These are phyloP conservation scores for Tuberolachnus salignus DNA, from an alignment of 2,888 invertebrate genomes.

Conservation along the genomic window DNA sequence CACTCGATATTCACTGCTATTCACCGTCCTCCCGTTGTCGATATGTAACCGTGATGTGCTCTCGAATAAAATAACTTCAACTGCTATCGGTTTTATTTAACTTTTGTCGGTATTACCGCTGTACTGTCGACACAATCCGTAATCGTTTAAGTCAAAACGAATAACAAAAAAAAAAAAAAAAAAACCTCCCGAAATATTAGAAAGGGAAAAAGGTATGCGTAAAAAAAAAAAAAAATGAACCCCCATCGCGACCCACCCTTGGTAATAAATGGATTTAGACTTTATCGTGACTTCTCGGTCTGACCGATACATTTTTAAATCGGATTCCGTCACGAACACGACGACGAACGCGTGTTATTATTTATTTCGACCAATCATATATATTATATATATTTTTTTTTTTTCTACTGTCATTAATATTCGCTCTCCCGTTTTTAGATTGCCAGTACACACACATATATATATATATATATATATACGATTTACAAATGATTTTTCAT, in stretches of 20 bases:
- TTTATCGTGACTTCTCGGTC: conserved; percentile 10
- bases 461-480: too few species aligned
- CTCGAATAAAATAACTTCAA: too few species aligned
- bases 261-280: conserved; percentile 28
- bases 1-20: too few species aligned
- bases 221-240: not conserved
- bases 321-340: conserved; percentile 46
- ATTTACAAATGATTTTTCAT: conserved; percentile 45
- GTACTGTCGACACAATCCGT: not conserved
- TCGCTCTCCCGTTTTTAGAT: conserved; percentile 14
- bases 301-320: conserved; percentile 33
- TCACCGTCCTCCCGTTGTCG: too few species aligned
- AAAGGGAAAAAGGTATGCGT: too few species aligned
- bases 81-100: too few species aligned
- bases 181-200: not conserved
- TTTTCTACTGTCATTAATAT: conserved; percentile 35
- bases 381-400: too few species aligned
- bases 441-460: not conserved
- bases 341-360: conserved; percentile 13
- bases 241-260: too few species aligned
- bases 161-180: too few species aligned
- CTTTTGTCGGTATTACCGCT: too few species aligned
- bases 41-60: too few species aligned
- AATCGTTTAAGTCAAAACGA: not conserved
- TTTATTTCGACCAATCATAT: conserved; percentile 41